Conservation (phyloP, 2,888 invertebrate species). For the Cyaniris semiargus region DNA sequence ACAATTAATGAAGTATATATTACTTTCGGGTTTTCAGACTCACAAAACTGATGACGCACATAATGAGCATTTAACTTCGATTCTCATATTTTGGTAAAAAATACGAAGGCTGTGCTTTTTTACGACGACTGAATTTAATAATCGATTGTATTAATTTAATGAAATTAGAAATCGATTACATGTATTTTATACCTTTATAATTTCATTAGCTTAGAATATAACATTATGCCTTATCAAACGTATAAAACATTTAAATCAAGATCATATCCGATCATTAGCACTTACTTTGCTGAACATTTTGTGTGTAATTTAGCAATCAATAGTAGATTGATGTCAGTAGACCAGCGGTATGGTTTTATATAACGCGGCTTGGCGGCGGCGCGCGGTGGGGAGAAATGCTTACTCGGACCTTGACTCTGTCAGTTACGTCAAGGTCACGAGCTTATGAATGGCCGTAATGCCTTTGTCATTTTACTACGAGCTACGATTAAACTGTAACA, state of each 20-base stretch:
- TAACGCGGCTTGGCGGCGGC: neutral
- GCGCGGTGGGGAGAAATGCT: constrained; percentile 28
- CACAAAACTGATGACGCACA: neutral
- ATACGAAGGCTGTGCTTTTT: too few species aligned
- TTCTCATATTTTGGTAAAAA: too few species aligned
- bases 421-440: neutral
- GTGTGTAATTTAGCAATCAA: constrained; percentile 19
- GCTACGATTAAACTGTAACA: neutral
- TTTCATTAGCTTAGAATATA: neutral
- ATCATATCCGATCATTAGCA: neutral
- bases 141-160: too few species aligned
- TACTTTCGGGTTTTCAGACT: neutral
- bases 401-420: constrained; percentile 24
- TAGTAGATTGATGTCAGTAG: constrained; percentile 17
- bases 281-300: constrained; percentile 34
- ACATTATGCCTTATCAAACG: neutral
- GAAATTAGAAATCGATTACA: too few species aligned
- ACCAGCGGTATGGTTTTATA: constrained; percentile 29
- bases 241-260: neutral
- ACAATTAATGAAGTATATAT: constrained; percentile 39
- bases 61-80: too few species aligned
- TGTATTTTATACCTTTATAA: too few species aligned
- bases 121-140: too few species aligned
- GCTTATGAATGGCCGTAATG: neutral
- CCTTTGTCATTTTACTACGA: constrained; percentile 9